A percentile compares a stretch with the other conserved stretches of the same genome.
Evolutionary conservation across 2,113 vertebrate genomes (phyloP).

Genomic region (Macaca mulatta): DNA sequence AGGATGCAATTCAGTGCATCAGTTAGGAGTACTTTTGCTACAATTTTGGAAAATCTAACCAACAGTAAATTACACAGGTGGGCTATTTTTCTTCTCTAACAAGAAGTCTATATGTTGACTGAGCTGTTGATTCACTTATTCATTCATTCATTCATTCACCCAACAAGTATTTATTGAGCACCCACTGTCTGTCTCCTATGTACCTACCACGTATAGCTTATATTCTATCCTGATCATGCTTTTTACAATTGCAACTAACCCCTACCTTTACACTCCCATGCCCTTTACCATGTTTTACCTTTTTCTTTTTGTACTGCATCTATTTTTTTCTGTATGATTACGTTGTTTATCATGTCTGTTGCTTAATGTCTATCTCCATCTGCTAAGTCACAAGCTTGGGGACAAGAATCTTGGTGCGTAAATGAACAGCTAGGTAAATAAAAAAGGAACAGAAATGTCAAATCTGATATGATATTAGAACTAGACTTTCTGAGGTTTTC

Average conservation of each 20-base stretch:
- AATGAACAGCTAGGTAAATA: neutral
- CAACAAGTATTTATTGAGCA: neutral
- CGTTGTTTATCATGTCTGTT: neutral
- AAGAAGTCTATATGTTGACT: neutral
- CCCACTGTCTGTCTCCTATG: neutral
- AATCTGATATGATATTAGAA: neutral
- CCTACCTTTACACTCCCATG: neutral
- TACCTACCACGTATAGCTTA: no score
- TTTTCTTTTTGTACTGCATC: neutral
- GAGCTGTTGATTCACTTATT: neutral
- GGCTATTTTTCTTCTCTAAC: neutral
- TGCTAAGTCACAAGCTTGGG: neutral
- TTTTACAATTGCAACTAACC: neutral
- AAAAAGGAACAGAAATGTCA: neutral
- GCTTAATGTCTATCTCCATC: neutral
- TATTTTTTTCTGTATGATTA: neutral
- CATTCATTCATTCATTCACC: neutral
- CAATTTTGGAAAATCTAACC: neutral
- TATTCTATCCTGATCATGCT: no score
- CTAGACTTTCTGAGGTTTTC: neutral
- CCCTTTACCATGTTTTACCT: neutral
- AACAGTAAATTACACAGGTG: neutral
- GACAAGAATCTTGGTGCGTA: neutral
- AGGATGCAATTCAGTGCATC: neutral
- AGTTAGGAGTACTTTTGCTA: neutral